phyloP scores from a whole-genome alignment of 2,888 invertebrate species.

The Dione vanillae region DNA sequence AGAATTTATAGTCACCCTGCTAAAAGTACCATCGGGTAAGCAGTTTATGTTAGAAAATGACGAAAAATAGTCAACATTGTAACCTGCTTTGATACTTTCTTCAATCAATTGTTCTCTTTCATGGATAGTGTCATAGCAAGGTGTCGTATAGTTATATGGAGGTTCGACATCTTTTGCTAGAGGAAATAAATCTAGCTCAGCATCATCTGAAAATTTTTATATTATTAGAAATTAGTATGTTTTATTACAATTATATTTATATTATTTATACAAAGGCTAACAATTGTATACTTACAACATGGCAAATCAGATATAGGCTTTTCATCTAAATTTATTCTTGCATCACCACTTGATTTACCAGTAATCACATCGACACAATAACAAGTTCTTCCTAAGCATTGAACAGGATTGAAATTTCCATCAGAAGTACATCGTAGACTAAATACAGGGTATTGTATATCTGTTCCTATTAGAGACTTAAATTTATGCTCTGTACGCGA shows the following conservation, averaged over 20 bases:
- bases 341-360: constrained; percentile 67
- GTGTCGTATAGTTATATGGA: constrained; percentile 69
- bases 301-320: constrained; percentile 63
- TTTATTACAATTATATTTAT: neutral
- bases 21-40: constrained; percentile 71
- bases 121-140: constrained; percentile 61
- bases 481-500: constrained; percentile 83
- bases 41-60: constrained; percentile 56
- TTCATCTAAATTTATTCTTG: constrained; percentile 62
- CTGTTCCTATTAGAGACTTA: constrained; percentile 62
- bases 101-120: constrained; percentile 54
- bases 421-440: constrained; percentile 86
- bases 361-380: constrained; percentile 85
- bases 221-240: neutral
- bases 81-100: constrained; percentile 65
- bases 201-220: constrained; percentile 58
- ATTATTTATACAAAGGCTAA: neutral
- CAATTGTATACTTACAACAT: constrained; percentile 71
- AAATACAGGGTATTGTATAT: constrained; percentile 65
- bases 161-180: constrained; percentile 56
- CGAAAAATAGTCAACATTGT: constrained; percentile 63
- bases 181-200: constrained; percentile 62
- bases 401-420: constrained; percentile 88
- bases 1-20: constrained; percentile 53
- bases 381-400: constrained; percentile 85